Percentiles rank a stretch among this genome's conserved stretches.
Conservation (phyloP, 2,888 invertebrate genomes). For the Orgyia antiqua region DNA sequence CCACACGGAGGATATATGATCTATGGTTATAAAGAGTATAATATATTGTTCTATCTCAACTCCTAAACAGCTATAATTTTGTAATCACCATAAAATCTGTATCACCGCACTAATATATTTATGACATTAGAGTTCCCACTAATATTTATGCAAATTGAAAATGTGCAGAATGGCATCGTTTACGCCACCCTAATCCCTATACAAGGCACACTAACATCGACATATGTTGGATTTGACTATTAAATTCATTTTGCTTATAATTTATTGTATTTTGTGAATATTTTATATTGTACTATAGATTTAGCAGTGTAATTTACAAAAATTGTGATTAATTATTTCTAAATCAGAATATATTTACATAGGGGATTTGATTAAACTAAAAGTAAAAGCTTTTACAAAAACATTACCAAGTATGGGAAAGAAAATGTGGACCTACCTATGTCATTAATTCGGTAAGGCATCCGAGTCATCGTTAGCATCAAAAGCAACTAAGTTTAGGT, state of each 20-base stretch:
- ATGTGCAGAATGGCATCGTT: constrained; percentile 69
- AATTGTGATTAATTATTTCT: too few relatives aligned
- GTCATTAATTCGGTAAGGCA: too few relatives aligned
- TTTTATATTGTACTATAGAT: too few relatives aligned
- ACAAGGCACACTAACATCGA: constrained; percentile 40
- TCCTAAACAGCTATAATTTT: constrained; percentile 61
- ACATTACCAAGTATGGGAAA: too few relatives aligned
- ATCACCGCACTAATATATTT: constrained; percentile 76
- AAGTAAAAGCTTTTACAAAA: too few relatives aligned
- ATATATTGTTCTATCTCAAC: constrained; percentile 33
- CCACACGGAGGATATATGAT: too few relatives aligned
- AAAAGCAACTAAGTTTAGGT: too few relatives aligned
- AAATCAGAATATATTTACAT: too few relatives aligned
- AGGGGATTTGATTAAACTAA: too few relatives aligned
- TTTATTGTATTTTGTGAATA: constrained; percentile 3
- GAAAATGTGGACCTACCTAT: too few relatives aligned
- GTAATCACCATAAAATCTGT: constrained; percentile 78
- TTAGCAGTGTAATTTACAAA: too few relatives aligned
- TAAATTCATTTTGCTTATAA: constrained; percentile 14
- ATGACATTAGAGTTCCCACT: constrained; percentile 69
- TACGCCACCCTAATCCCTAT: constrained; percentile 60
- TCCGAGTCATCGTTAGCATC: too few relatives aligned
- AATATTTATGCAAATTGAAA: constrained; percentile 79
- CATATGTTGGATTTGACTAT: constrained; percentile 51
- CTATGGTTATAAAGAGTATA: constrained; percentile 23